phyloP scores from a whole-genome alignment of 1,140 invertebrate species.

The Bathynomus jamesi region DNA sequence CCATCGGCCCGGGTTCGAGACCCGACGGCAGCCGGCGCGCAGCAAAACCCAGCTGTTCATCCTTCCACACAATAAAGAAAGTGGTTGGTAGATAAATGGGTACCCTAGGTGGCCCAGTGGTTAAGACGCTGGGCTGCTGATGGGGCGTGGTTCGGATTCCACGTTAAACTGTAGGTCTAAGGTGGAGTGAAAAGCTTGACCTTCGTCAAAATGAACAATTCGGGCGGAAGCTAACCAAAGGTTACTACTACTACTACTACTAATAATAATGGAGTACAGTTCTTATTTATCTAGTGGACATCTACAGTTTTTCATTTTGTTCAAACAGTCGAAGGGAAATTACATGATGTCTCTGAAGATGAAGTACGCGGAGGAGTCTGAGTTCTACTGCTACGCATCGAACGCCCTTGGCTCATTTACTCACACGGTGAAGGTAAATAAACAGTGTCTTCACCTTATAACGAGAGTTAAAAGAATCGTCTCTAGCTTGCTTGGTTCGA shows the following conservation, averaged over 20 bases:
- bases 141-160: too few relatives aligned
- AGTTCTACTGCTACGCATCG: constrained; percentile 72
- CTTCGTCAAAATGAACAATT: too few relatives aligned
- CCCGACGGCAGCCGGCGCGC: too few relatives aligned
- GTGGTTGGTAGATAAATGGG: too few relatives aligned
- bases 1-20: too few relatives aligned
- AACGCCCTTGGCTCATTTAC: constrained; percentile 65
- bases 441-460: not conserved
- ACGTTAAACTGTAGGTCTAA: too few relatives aligned
- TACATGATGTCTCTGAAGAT: constrained; percentile 65
- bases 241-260: not conserved
- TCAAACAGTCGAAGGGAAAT: constrained; percentile 49
- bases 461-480: not conserved
- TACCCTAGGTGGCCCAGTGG: too few relatives aligned
- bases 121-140: too few relatives aligned
- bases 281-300: not conserved
- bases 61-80: too few relatives aligned
- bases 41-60: too few relatives aligned
- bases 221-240: too few relatives aligned
- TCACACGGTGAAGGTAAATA: constrained; percentile 56
- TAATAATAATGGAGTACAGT: not conserved
- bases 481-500: not conserved
- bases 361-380: constrained; percentile 58
- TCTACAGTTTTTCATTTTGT: constrained; percentile 10
- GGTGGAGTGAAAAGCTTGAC: too few relatives aligned